A percentile compares a stretch with the other conserved stretches of the same genome.
Conservation (phyloP, 2,113 vertebrate species). For the Myrmecophaga tridactyla region DNA sequence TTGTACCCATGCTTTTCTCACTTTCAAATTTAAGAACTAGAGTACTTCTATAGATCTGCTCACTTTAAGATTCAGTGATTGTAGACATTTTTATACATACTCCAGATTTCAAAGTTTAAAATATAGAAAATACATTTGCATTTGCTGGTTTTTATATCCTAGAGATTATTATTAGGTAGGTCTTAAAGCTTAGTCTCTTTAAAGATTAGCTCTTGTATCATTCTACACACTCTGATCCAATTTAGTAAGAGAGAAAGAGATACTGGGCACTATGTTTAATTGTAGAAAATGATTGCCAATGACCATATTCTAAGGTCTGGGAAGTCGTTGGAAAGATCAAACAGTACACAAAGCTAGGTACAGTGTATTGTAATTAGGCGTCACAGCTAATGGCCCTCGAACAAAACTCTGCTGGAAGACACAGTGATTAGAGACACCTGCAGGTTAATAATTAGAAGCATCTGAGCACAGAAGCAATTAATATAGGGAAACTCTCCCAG, state of each 20-base stretch:
- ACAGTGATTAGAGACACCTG: constrained; percentile 86
- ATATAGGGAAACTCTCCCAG: constrained; percentile 78
- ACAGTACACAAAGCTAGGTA: constrained; percentile 79
- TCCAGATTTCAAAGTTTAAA: background rate
- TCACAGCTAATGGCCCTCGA: constrained; percentile 81
- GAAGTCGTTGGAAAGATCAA: constrained; percentile 75
- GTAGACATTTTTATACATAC: background rate
- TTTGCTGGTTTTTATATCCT: background rate
- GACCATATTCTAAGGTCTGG: constrained; percentile 71
- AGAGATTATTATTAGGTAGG: background rate
- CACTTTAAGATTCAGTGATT: background rate
- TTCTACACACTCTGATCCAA: constrained; percentile 17
- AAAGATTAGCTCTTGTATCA: constrained; percentile 11
- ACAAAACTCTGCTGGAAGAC: constrained; percentile 82
- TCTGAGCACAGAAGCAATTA: constrained; percentile 87
- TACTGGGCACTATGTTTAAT: constrained; percentile 77
- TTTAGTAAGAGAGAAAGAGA: constrained; percentile 46
- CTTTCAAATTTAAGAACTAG: background rate
- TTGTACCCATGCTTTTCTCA: background rate
- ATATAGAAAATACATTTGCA: background rate
- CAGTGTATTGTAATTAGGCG: constrained; percentile 81
- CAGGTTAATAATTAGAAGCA: constrained; percentile 87
- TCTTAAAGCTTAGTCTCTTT: background rate
- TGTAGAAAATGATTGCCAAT: constrained; percentile 72
- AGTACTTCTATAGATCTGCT: background rate